Percentiles rank a stretch among this genome's conserved stretches.
These are phyloP conservation scores for Eriocheir sinensis DNA, from an alignment of 1,140 invertebrate species.

Conservation along the genomic window DNA sequence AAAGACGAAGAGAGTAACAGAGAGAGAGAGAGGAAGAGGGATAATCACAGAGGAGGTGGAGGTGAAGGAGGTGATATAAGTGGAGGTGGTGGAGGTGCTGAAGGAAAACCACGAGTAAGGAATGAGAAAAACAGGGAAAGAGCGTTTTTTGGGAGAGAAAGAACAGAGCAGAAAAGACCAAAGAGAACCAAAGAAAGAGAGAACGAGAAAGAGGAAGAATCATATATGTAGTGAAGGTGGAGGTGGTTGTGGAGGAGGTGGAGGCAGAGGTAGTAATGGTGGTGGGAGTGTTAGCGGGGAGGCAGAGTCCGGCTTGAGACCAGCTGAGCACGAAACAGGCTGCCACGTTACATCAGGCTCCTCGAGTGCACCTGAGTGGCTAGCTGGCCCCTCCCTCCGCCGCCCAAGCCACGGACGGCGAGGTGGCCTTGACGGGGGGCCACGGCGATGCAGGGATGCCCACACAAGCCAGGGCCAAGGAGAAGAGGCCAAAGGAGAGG, in stretches of 20 bases:
- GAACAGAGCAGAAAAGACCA: not conserved
- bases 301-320: not conserved
- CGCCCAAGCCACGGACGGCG: not conserved
- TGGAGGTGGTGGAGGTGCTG: no score
- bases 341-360: conserved; percentile 47
- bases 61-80: not conserved
- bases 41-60: not conserved
- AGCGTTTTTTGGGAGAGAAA: not conserved
- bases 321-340: conserved; percentile 52
- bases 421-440: not conserved
- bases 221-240: no score
- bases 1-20: conserved; percentile 23
- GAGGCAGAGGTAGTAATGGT: not conserved
- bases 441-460: not conserved
- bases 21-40: conserved; percentile 38
- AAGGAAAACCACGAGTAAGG: no score
- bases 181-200: conserved; percentile 30
- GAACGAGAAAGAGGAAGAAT: not conserved
- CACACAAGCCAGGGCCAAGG: not conserved
- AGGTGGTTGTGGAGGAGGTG: not conserved
- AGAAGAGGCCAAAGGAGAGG: no score
- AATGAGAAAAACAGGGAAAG: no score
- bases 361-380: conserved; percentile 48
- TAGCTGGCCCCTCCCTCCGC: conserved; percentile 35
- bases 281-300: not conserved